Evolutionary conservation across 2,797 vertebrate genomes (phyloP), one percentile per base, ranked within the genome.

Genomic region (Peromyscus nudipes): DNA sequence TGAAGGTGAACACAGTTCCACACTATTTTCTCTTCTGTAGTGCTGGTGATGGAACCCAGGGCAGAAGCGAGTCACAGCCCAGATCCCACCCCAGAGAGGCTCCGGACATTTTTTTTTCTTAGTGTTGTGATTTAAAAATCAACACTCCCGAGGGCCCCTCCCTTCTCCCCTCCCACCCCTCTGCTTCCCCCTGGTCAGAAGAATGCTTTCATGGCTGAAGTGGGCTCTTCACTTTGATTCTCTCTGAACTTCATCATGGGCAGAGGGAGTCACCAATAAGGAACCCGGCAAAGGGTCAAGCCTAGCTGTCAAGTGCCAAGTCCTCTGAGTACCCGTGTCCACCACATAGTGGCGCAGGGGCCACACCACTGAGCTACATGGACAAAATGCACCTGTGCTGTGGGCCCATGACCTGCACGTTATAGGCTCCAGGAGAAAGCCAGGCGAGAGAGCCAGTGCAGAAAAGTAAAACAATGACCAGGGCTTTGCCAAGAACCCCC

Each of bases 1-100:
- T 14, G 55, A 64, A 57, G 82, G 75, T 23, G 34, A 89, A 82
- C 34, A 80, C 46, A 94, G 21, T 37, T 95, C 76, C 76, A 89
- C 27, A 17, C 55, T 13, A 0, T 34, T 43, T 5, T n/a, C 13
- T 57, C 62, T 31, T 40, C 4, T 60, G 49, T 8, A 8, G 12
- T 71, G 31, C 43, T 76, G 19, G 25, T 4, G 6, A 40, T 65
- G 34, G 43, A 52, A 49, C 3, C 43, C 57, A 37, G 25, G 31
- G 23, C 77, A 29, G 31, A 25, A 55, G 23, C 11, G 31, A 67
- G n/a, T 31, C 86, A 8, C 49, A 91, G 19, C 19, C 77, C n/a
- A 34, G 49, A 40, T 40, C 76, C 62, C 76, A 91, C 5, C 31
- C 57, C 62, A 90, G 75, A 37, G 52, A 76, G 17, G 29, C 9